Base-by-base conservation (phyloP, 2,113 vertebrate genomes). In the Atlantisia rogersi region DNA sequence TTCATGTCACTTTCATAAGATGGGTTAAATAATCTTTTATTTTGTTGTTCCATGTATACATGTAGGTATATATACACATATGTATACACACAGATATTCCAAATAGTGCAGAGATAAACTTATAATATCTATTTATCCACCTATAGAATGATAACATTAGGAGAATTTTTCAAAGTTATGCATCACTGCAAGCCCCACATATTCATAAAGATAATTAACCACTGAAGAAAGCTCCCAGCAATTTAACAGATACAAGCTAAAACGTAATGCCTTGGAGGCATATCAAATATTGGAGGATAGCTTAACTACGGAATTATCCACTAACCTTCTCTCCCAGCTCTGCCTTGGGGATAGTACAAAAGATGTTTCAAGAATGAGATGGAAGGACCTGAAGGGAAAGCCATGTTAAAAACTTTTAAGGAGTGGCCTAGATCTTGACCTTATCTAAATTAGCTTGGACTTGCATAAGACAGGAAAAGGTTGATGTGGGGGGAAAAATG, bases 221-320 rank as follows among this genome's bases (percentile, higher is more conserved):
- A 95, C 59, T 91, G 79, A 91, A 96, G 88, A 95, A 93, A 95
- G 86, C 92, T 95, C 84, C 91, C 55, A 92, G 79, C 64, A 96
- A 70, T 96, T 92, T 96, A 96, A 96, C 39, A 96, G 67, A 96
- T 73, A 64, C 52, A 86, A 73, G 88, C 2, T 1, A 82, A 97
- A 92, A 67, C 79, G 10, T 84, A 96, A 96, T 94, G 76, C 92
- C 78, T 96, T 91, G 79, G 95, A 97, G 94, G 79, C 14, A 88
- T 94, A 96, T 92, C 95, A 96, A 96, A 96, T 96, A 97, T 86
- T 91, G 95, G 86, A 95, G 78, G 31, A 82, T 92, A 97, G 90
- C 95, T 97, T 96, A 97, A 92, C 82, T 94, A 93, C 92, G 93
- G 95, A 96, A 94, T 98, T 90, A 97, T 94, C 88, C 83, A 92